Evolutionary conservation across 2,113 vertebrate species (phyloP).

Genomic region (Copsychus sechellarum): DNA sequence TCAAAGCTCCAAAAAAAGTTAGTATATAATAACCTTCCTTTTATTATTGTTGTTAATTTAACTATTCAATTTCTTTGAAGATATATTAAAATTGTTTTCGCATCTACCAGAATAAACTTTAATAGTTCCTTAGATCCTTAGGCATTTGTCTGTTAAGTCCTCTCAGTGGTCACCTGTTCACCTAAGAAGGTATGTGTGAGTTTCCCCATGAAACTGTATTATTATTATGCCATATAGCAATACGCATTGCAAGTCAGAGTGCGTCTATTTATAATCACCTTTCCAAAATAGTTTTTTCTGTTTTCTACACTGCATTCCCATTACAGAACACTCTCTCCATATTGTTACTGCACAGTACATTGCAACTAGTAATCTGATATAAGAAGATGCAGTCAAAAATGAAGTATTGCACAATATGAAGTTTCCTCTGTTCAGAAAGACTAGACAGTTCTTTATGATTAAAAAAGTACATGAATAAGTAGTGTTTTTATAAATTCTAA

Average conservation of each 20-base stretch:
- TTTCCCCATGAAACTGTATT: neutral
- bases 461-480: conserved; percentile 5
- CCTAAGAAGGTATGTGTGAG: neutral
- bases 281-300: neutral
- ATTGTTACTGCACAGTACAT: neutral
- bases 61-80: neutral
- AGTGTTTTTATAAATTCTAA: conserved; percentile 74
- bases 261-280: neutral
- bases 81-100: neutral
- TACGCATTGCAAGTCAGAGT: neutral
- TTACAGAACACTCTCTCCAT: neutral
- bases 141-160: neutral
- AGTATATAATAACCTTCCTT: neutral
- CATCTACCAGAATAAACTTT: neutral
- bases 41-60: neutral
- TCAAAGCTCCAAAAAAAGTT: neutral
- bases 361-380: neutral
- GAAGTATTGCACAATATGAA: neutral
- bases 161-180: neutral
- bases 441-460: neutral
- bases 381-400: neutral
- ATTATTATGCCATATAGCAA: neutral
- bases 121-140: neutral
- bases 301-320: neutral
- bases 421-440: neutral